Percentiles rank a stretch among this genome's conserved stretches.
phyloP scores from a whole-genome alignment of 2,113 vertebrate genomes.

The Phalacrocorax pelagicus region DNA sequence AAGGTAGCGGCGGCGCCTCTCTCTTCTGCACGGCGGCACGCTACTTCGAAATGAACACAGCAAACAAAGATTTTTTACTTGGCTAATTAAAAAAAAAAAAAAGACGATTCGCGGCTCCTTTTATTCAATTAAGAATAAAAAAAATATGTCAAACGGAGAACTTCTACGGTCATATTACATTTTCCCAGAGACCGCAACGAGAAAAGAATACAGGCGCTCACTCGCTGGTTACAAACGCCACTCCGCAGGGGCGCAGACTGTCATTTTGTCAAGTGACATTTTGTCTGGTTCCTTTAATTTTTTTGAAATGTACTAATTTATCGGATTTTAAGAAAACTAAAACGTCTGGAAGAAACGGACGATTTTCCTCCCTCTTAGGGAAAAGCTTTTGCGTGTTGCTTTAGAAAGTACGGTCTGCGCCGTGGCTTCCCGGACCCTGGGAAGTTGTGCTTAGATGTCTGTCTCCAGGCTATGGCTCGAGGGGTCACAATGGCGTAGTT shows the following conservation, averaged over 20 bases:
- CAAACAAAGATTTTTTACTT: background rate
- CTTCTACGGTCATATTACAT: background rate
- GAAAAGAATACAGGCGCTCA: background rate
- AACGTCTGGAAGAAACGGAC: background rate
- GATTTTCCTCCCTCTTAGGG: background rate
- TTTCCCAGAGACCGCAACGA: background rate
- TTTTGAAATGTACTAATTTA: background rate
- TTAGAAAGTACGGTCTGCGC: background rate
- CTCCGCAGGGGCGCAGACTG: background rate
- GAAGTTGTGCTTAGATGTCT: background rate
- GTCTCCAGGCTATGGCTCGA: background rate
- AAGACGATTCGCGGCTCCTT: fast-evolving
- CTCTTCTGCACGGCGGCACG: background rate
- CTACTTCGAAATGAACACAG: background rate
- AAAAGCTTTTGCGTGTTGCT: background rate
- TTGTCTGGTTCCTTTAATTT: background rate
- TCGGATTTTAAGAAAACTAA: background rate
- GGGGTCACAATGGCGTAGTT: background rate
- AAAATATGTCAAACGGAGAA: background rate
- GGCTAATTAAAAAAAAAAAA: background rate
- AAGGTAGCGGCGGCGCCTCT: background rate
- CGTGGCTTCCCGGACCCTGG: background rate
- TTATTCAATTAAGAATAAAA: background rate
- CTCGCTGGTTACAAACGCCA: background rate
- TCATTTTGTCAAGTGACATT: background rate